Percentiles rank a stretch among this genome's conserved stretches.
These are phyloP conservation scores for Megaptera novaeangliae DNA, from an alignment of 2,113 vertebrate genomes.

Conservation along the genomic window DNA sequence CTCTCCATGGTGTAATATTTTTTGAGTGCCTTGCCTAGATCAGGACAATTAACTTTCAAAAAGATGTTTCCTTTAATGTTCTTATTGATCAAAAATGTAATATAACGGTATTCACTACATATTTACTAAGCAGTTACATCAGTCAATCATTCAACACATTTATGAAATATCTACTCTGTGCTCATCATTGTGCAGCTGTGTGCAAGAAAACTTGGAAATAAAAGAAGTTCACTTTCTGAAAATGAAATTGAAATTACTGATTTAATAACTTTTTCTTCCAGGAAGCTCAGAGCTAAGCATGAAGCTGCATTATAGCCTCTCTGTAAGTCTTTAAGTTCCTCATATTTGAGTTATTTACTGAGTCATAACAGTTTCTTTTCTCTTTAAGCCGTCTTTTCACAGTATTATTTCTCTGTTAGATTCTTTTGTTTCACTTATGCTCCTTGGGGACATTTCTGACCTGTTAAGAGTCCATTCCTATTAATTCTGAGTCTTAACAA, in stretches of 20 bases:
- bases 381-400: not conserved
- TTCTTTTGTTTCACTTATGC: too few species aligned
- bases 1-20: not conserved
- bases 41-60: not conserved
- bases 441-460: not conserved
- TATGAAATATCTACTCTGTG: not conserved
- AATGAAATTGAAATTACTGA: not conserved
- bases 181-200: not conserved
- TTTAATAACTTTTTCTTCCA: not conserved
- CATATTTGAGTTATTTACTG: not conserved
- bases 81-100: not conserved
- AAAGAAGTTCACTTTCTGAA: not conserved
- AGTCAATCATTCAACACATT: not conserved
- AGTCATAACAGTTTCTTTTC: not conserved
- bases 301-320: not conserved
- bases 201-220: not conserved
- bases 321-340: not conserved
- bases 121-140: not conserved
- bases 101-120: not conserved
- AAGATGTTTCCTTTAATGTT: not conserved
- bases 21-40: not conserved
- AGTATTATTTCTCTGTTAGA: not conserved
- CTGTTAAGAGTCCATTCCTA: not conserved
- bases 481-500: not conserved
- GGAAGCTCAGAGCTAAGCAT: not conserved